phyloP scores from a whole-genome alignment of 2,888 invertebrate genomes.

The Drosophila quinaria region DNA sequence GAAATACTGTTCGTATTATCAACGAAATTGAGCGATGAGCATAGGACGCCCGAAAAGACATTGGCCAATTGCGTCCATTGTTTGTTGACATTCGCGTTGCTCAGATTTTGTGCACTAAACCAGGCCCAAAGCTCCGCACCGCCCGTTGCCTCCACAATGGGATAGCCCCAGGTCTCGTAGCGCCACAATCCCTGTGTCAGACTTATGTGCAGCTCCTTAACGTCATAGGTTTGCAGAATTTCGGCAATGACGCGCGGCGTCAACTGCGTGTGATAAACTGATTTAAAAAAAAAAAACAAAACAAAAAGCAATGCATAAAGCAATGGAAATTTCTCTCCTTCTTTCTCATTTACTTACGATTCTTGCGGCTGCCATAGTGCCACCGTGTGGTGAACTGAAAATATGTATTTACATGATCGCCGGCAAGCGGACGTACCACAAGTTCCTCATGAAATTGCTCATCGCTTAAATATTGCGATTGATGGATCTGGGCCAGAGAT shows the following conservation, averaged over 20 bases:
- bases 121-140: conserved; percentile 98
- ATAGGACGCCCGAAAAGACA: conserved; percentile 96
- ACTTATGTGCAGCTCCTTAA: conserved; percentile 96
- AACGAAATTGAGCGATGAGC: conserved; percentile 98
- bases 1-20: conserved; percentile 93
- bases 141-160: conserved; percentile 94
- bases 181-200: conserved; percentile 98
- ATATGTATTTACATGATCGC: conserved; percentile 94
- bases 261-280: conserved; percentile 93
- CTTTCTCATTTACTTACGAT: conserved; percentile 87
- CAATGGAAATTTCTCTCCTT: no score
- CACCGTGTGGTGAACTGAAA: conserved; percentile 96
- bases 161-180: conserved; percentile 97
- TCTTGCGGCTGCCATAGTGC: conserved; percentile 87
- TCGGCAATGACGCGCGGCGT: conserved; percentile 96
- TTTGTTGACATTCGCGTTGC: conserved; percentile 87
- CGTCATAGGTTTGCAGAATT: conserved; percentile 92
- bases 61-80: conserved; percentile 96
- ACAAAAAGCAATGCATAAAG: no score
- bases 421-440: conserved; percentile 93
- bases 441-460: conserved; percentile 96
- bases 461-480: conserved; percentile 47
- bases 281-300: background rate
- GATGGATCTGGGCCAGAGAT: conserved; percentile 10
- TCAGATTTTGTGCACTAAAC: conserved; percentile 89